These are phyloP conservation scores for Muscidifurax raptorellus DNA, from an alignment of 1,140 invertebrate genomes.

Conservation along the genomic window DNA sequence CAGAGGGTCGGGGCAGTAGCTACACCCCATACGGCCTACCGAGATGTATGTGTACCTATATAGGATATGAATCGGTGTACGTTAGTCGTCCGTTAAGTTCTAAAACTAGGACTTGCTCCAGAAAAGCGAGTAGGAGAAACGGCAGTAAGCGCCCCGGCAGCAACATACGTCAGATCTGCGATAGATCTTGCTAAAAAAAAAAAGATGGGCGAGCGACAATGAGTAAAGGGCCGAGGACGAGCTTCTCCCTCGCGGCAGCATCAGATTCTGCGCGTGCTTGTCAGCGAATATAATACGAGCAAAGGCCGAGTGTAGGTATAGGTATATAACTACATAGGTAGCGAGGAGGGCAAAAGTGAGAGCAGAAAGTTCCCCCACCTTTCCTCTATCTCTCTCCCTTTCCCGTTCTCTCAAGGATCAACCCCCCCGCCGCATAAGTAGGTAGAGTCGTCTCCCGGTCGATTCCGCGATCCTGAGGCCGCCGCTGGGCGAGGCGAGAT, in stretches of 20 bases:
- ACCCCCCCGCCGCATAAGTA: neutral
- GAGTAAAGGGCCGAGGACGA: neutral
- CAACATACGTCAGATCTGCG: neutral
- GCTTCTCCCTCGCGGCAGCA: neutral
- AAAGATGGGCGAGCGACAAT: neutral
- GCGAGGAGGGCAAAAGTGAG: neutral
- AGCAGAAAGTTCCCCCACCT: neutral
- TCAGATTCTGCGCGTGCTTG: neutral
- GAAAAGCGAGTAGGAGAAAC: neutral
- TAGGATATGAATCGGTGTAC: neutral
- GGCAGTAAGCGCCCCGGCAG: neutral
- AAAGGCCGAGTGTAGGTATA: neutral
- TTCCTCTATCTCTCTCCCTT: neutral
- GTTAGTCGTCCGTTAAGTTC: neutral
- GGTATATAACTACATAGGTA: neutral
- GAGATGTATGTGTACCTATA: neutral
- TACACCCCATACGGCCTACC: no score
- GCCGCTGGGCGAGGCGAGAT: neutral
- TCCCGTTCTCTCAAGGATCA: neutral
- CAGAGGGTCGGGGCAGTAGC: neutral
- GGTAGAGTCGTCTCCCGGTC: neutral
- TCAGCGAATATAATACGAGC: neutral
- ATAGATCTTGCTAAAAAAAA: neutral
- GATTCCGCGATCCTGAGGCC: neutral
- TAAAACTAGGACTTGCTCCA: slow-evolving; percentile 8